A percentile compares a stretch with the other conserved stretches of the same genome.
Conservation (phyloP, 1,140 invertebrate genomes). For the Gonatopus flavifemur region DNA sequence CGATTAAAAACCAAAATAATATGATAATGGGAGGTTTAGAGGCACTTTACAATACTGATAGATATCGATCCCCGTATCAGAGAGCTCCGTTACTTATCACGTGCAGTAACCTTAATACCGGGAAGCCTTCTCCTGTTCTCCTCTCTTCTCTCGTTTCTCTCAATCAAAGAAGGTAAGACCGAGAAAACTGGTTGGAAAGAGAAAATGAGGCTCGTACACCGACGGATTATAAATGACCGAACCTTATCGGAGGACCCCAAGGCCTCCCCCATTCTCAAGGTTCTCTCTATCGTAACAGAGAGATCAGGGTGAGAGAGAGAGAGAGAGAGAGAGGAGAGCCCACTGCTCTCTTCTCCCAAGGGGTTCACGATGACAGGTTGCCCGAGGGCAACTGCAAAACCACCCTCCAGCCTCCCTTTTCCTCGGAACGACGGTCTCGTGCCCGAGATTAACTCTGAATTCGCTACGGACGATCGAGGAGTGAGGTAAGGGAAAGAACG, state of each 20-base stretch:
- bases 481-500: constrained; percentile 8
- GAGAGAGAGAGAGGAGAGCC: too few relatives aligned
- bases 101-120: background rate
- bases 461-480: constrained; percentile 18
- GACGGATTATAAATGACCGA: constrained; percentile 48
- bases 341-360: constrained; percentile 34
- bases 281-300: constrained; percentile 42
- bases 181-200: too few relatives aligned
- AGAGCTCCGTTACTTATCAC: too few relatives aligned
- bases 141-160: constrained; percentile 25
- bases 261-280: constrained; percentile 30
- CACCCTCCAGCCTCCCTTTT: constrained; percentile 8
- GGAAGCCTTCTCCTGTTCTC: constrained; percentile 7
- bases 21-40: too few relatives aligned
- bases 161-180: constrained; percentile 16
- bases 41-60: too few relatives aligned
- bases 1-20: too few relatives aligned
- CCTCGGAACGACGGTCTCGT: constrained; percentile 21
- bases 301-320: constrained; percentile 42
- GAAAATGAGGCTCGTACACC: constrained; percentile 34
- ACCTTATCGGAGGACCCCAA: constrained; percentile 39
- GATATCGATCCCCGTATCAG: too few relatives aligned
- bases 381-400: constrained; percentile 22
- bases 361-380: constrained; percentile 46
- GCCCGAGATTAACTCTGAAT: constrained; percentile 43